Conservation (phyloP, 2,797 vertebrate species). For the Threskiornis aethiopicus region DNA sequence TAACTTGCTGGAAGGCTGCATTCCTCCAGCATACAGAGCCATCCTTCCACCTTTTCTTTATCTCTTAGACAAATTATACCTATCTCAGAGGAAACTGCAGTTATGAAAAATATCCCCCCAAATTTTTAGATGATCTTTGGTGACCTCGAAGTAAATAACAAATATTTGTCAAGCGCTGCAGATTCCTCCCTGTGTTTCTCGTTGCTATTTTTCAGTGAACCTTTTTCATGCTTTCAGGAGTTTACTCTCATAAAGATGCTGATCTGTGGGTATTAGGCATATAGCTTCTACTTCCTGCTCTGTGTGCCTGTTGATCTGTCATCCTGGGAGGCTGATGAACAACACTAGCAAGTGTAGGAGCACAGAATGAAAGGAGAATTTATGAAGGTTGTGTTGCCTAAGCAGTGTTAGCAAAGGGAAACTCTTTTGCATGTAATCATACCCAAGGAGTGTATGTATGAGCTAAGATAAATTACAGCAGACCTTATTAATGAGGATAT, state of each 20-base stretch:
- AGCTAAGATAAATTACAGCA: background rate
- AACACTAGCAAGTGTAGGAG: background rate
- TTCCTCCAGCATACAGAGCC: background rate
- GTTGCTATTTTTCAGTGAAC: background rate
- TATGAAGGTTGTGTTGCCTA: background rate
- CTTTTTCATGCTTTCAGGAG: background rate
- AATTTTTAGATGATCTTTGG: background rate
- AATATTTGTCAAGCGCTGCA: background rate
- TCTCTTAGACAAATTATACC: background rate
- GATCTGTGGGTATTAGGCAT: background rate
- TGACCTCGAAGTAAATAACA: background rate
- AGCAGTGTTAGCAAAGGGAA: background rate
- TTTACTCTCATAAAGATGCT: background rate
- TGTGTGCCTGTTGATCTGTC: background rate
- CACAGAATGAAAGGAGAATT: background rate
- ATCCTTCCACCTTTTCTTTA: background rate
- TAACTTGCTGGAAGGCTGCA: background rate
- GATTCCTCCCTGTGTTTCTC: background rate
- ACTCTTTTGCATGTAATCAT: background rate
- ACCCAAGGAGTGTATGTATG: background rate
- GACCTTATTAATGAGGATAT: background rate
- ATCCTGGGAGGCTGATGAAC: background rate
- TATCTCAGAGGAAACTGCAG: background rate
- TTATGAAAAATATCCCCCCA: background rate
- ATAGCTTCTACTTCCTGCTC: background rate